These are phyloP conservation scores for Acrocephalus kingi DNA, from an alignment of 2,113 vertebrate species.

Conservation along the genomic window DNA sequence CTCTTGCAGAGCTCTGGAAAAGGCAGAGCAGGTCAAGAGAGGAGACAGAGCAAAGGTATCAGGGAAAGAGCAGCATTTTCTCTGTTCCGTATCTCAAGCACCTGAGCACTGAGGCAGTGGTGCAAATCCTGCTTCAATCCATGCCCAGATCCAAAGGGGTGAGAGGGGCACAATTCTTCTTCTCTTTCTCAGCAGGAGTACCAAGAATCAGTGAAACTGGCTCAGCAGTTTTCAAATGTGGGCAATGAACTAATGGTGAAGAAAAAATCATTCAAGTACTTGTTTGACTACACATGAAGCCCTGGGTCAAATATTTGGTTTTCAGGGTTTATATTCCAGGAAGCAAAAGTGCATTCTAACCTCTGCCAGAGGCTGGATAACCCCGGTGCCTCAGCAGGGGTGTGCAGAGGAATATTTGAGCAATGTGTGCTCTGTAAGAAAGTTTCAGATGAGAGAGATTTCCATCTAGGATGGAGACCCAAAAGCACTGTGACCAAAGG, in stretches of 20 bases:
- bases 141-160: background rate
- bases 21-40: background rate
- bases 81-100: background rate
- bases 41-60: background rate
- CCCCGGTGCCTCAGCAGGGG: background rate
- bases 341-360: background rate
- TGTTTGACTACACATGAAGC: background rate
- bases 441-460: background rate
- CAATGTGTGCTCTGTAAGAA: background rate
- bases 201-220: background rate
- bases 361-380: background rate
- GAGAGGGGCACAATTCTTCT: background rate
- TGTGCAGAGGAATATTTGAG: background rate
- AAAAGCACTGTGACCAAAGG: background rate
- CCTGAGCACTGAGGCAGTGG: background rate
- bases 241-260: background rate
- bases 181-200: background rate
- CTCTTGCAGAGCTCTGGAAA: background rate
- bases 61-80: background rate
- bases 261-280: background rate
- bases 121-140: background rate
- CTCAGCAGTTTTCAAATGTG: background rate
- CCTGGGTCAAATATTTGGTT: background rate
- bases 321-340: background rate
- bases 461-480: background rate